Conservation (phyloP, 2,113 vertebrate genomes). For the Osmerus mordax region DNA sequence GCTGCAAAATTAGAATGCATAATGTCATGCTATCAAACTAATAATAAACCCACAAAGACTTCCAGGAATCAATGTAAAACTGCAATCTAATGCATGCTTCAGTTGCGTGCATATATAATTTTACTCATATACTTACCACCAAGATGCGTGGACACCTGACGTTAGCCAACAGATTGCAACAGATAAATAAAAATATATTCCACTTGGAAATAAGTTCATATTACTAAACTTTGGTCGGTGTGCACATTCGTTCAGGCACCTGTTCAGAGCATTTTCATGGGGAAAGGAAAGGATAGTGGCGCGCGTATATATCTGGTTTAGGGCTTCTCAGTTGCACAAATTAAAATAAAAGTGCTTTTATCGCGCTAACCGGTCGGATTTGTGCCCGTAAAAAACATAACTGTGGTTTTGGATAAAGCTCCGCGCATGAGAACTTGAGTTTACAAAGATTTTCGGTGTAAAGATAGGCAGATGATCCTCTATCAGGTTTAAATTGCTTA, state of each 20-base stretch:
- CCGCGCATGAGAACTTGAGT: slow-evolving; percentile 12
- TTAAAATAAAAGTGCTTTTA: neutral
- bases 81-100: too few relatives aligned
- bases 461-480: slow-evolving; percentile 54
- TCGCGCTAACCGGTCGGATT: neutral
- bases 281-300: neutral
- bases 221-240: slow-evolving; percentile 62
- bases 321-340: neutral
- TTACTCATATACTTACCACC: slow-evolving; percentile 81
- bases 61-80: too few relatives aligned
- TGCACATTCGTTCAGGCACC: slow-evolving; percentile 55
- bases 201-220: slow-evolving; percentile 86
- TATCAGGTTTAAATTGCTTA: slow-evolving; percentile 68
- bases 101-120: neutral
- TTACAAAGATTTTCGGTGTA: slow-evolving; percentile 36
- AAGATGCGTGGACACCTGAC: slow-evolving; percentile 85
- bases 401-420: neutral
- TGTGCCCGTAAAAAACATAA: slow-evolving; percentile 38
- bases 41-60: too few relatives aligned
- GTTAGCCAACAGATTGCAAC: slow-evolving; percentile 79
- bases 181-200: slow-evolving; percentile 82
- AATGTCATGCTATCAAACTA: too few relatives aligned
- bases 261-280: slow-evolving; percentile 53
- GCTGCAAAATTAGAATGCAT: too few relatives aligned
- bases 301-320: slow-evolving; percentile 8